A percentile compares a stretch with the other conserved stretches of the same genome.
These are phyloP conservation scores for Aurelia sp. DNA, from an alignment of 30 jellyfish, hydroid and myxozoan species.

Conservation along the genomic window DNA sequence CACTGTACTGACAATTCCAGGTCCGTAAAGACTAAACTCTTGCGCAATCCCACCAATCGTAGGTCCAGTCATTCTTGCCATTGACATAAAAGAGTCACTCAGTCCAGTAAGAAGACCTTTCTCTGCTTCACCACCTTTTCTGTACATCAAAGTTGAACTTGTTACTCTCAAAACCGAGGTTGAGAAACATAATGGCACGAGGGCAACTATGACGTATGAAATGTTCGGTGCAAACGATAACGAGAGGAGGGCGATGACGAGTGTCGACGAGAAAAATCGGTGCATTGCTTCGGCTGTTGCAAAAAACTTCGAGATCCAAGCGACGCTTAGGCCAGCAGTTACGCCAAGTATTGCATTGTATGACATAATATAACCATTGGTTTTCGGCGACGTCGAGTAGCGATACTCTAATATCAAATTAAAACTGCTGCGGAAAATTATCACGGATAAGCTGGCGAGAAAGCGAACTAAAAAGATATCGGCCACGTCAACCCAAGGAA, in stretches of 20 bases:
- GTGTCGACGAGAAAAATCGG: slow-evolving; percentile 67
- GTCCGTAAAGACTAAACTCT: slow-evolving; percentile 81
- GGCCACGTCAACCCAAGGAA: slow-evolving; percentile 85
- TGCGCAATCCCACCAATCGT: slow-evolving; percentile 91
- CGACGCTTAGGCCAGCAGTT: slow-evolving; percentile 76
- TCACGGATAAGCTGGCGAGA: slow-evolving; percentile 78
- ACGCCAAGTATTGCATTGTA: slow-evolving; percentile 85
- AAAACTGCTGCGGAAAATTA: slow-evolving; percentile 84
- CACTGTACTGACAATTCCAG: slow-evolving; percentile 78
- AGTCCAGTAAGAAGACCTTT: slow-evolving; percentile 90
- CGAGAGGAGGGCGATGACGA: slow-evolving; percentile 62
- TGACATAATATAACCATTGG: slow-evolving; percentile 87
- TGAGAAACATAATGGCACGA: slow-evolving; percentile 86
- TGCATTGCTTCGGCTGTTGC: slow-evolving; percentile 57
- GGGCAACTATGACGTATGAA: slow-evolving; percentile 40
- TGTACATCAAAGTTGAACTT: slow-evolving; percentile 74
- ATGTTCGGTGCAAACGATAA: slow-evolving; percentile 81
- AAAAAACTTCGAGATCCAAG: slow-evolving; percentile 66
- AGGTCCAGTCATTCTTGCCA: slow-evolving; percentile 93
- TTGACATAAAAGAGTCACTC: slow-evolving; percentile 84
- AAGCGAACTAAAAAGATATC: slow-evolving; percentile 85
- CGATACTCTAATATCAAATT: slow-evolving; percentile 77
- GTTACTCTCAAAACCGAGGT: slow-evolving; percentile 92
- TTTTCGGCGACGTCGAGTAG: slow-evolving; percentile 75
- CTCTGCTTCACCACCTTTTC: slow-evolving; percentile 76